Evolutionary conservation across 2,113 vertebrate species (phyloP).

Genomic region (Pygathrix nemaeus): DNA sequence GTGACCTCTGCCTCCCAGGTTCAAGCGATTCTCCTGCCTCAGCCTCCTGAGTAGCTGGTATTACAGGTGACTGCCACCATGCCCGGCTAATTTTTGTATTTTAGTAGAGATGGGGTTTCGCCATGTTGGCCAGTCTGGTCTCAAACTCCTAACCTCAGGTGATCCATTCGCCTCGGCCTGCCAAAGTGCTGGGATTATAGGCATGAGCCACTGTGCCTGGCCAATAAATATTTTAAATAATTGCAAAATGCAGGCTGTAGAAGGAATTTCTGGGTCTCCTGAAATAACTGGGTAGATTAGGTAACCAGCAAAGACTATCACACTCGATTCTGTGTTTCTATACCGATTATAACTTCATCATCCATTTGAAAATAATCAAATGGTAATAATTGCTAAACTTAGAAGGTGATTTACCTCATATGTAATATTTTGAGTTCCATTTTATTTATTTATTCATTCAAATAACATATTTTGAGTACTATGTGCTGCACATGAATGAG

Average conservation of each 20-base stretch:
- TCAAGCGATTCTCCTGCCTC: not conserved
- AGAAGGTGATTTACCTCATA: not conserved
- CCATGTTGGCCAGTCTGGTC: not conserved
- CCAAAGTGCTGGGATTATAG: not conserved
- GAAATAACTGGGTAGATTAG: not conserved
- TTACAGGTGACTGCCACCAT: not conserved
- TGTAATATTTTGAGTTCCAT: not conserved
- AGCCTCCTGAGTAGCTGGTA: not conserved
- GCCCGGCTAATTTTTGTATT: not conserved
- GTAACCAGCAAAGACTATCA: not conserved
- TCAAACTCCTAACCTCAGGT: not conserved
- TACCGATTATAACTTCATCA: not conserved
- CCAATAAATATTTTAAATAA: not conserved
- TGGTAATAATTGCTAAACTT: conserved; percentile 1
- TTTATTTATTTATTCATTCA: not conserved
- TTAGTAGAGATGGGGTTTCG: not conserved
- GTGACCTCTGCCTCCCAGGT: not conserved
- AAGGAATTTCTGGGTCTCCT: not conserved
- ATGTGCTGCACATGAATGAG: not conserved
- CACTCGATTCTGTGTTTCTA: not conserved
- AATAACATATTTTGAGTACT: not conserved
- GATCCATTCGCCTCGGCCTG: not conserved
- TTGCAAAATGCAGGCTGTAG: not conserved
- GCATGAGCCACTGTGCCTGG: not conserved
- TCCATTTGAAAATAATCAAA: not conserved